Conservation (phyloP, 2,888 invertebrate species). For the Mesoligia furuncula region DNA sequence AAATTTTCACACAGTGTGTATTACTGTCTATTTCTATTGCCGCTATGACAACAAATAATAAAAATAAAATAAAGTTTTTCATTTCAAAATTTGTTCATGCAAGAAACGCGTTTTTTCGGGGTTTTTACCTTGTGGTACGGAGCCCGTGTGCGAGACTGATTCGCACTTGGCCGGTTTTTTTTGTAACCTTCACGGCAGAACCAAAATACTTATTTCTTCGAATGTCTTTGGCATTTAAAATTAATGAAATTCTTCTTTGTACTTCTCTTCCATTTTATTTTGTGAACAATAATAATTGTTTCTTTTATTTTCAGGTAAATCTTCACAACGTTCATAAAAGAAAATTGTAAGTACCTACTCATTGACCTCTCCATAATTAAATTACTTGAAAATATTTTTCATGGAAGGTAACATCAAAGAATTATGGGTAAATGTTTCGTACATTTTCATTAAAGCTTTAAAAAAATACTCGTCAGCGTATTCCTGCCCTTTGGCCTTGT, state of each 20-base stretch:
- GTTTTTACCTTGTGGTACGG: background rate
- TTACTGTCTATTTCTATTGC: no score
- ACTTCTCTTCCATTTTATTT: conserved; percentile 4
- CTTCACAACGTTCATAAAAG: conserved; percentile 12
- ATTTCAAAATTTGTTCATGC: no score
- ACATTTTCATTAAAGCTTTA: background rate
- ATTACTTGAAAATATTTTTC: conserved; percentile 25
- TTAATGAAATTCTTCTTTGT: background rate
- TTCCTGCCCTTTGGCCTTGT: background rate
- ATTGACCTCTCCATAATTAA: conserved; percentile 27
- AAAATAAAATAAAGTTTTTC: background rate
- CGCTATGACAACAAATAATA: background rate
- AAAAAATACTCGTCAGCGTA: background rate
- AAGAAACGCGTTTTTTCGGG: no score
- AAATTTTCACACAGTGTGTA: background rate
- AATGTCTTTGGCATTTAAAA: background rate
- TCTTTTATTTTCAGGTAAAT: conserved; percentile 56
- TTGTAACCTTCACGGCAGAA: background rate
- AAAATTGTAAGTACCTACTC: conserved; percentile 46
- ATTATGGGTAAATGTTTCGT: background rate
- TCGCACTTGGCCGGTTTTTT: background rate
- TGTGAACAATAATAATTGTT: conserved; percentile 14
- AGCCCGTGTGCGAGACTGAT: background rate
- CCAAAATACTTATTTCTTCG: background rate
- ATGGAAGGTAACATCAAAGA: conserved; percentile 28